Percentiles rank a stretch among this genome's conserved stretches.
phyloP scores from a whole-genome alignment of 2,797 vertebrate species.

The Melanotaenia pygmaea region DNA sequence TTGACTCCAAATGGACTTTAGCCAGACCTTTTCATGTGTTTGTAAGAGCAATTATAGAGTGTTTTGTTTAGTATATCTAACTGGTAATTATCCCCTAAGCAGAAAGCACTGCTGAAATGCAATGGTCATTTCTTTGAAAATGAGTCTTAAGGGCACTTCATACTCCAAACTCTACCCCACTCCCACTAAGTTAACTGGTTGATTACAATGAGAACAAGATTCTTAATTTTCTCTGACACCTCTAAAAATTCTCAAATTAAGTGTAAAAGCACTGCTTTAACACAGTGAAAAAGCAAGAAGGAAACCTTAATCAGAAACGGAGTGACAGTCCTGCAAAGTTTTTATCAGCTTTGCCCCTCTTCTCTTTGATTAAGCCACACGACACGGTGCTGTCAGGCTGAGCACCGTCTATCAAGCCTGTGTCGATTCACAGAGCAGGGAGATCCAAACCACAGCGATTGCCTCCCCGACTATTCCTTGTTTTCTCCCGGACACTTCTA shows the following conservation, averaged over 20 bases:
- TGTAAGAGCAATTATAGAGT: conserved; percentile 9
- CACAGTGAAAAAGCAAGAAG: conserved; percentile 30
- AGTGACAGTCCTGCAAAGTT: conserved; percentile 52
- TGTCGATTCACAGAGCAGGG: conserved; percentile 53
- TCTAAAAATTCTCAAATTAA: conserved; percentile 37
- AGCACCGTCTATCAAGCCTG: conserved; percentile 68
- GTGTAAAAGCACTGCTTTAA: conserved; percentile 52
- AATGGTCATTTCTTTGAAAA: background rate
- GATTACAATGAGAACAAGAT: conserved; percentile 31
- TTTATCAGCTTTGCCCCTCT: conserved; percentile 67
- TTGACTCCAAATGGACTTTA: conserved; percentile 16
- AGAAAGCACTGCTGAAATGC: background rate
- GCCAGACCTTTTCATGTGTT: conserved; percentile 4
- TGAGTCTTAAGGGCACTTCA: conserved; percentile 7
- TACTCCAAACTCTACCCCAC: background rate
- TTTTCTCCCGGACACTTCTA: conserved; percentile 80
- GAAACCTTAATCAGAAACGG: conserved; percentile 65
- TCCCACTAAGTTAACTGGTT: conserved; percentile 23
- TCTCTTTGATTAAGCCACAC: conserved; percentile 72
- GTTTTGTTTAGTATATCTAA: conserved; percentile 5
- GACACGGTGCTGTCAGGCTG: conserved; percentile 58
- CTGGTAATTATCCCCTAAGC: conserved; percentile 7
- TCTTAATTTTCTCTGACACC: conserved; percentile 24
- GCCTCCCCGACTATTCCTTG: conserved; percentile 61
- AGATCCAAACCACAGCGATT: conserved; percentile 54